Conservation (phyloP, 2,888 invertebrate species). For the Chironomus riparius region DNA sequence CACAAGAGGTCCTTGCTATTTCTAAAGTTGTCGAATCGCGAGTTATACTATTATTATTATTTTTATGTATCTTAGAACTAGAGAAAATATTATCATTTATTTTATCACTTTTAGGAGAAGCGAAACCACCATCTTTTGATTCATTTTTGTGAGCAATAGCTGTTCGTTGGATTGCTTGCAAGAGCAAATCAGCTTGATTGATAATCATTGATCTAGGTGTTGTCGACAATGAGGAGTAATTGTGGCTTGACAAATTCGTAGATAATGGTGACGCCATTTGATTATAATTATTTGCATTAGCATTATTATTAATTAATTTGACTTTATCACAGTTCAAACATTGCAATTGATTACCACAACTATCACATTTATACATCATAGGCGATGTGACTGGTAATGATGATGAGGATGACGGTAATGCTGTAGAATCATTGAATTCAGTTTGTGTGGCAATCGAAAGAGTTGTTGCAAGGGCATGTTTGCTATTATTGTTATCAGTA, state of each 20-base stretch:
- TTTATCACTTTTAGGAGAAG: slow-evolving; percentile 31
- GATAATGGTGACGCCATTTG: slow-evolving; percentile 31
- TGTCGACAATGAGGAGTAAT: background rate
- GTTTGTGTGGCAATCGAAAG: slow-evolving; percentile 43
- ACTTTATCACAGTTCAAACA: slow-evolving; percentile 37
- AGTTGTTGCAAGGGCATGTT: slow-evolving; percentile 1
- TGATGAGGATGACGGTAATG: background rate
- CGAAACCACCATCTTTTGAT: slow-evolving; percentile 28
- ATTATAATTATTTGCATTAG: background rate
- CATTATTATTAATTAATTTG: slow-evolving; percentile 10
- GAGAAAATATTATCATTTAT: slow-evolving; percentile 24
- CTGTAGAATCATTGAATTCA: slow-evolving; percentile 28
- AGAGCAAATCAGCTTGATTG: slow-evolving; percentile 47
- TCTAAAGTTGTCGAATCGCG: slow-evolving; percentile 32
- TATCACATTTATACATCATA: slow-evolving; percentile 32
- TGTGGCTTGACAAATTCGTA: background rate
- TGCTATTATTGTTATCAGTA: background rate
- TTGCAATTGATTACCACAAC: slow-evolving; percentile 40
- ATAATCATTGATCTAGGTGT: slow-evolving; percentile 28
- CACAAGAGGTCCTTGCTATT: slow-evolving; percentile 38
- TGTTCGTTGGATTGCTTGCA: slow-evolving; percentile 49
- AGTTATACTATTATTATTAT: slow-evolving; percentile 26
- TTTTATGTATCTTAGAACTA: slow-evolving; percentile 30
- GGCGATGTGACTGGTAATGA: background rate
- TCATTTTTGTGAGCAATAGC: slow-evolving; percentile 39